Evolutionary conservation across 2,888 invertebrate species (phyloP).

Genomic region (Drosophila pseudotalamancana): DNA sequence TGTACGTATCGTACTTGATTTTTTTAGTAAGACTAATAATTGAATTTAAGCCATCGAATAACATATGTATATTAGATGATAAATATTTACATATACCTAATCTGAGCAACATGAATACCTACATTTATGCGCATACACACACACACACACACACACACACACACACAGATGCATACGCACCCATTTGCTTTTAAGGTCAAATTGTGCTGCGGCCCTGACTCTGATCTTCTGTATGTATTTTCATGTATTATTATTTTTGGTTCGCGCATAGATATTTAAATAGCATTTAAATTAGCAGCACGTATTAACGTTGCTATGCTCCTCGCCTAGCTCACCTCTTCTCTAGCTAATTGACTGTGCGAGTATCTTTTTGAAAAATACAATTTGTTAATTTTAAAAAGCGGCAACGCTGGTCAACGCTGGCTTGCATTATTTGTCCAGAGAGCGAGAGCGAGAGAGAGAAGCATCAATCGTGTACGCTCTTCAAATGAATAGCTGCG

Average conservation of each 20-base stretch:
- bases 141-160: constrained; percentile 1
- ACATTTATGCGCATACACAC: background rate
- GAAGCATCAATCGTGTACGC: constrained; percentile 18
- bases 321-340: background rate
- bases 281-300: constrained; percentile 55
- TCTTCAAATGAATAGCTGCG: constrained; percentile 49
- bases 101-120: background rate
- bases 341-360: constrained; percentile 30
- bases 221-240: constrained; percentile 77
- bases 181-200: constrained; percentile 64
- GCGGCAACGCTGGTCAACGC: constrained; percentile 4
- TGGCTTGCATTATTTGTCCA: constrained; percentile 2
- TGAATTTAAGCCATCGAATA: background rate
- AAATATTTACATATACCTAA: constrained; percentile 3
- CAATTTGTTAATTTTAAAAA: constrained; percentile 40
- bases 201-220: constrained; percentile 72
- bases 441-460: constrained; percentile 7
- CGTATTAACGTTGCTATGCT: constrained; percentile 36
- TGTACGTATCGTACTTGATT: background rate
- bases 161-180: constrained; percentile 20
- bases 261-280: constrained; percentile 48
- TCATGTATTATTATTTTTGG: constrained; percentile 50
- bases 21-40: background rate
- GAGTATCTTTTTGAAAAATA: constrained; percentile 46
- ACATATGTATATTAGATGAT: background rate